These are phyloP conservation scores for Eriosoma lanigerum DNA, from an alignment of 1,140 invertebrate species.

Conservation along the genomic window DNA sequence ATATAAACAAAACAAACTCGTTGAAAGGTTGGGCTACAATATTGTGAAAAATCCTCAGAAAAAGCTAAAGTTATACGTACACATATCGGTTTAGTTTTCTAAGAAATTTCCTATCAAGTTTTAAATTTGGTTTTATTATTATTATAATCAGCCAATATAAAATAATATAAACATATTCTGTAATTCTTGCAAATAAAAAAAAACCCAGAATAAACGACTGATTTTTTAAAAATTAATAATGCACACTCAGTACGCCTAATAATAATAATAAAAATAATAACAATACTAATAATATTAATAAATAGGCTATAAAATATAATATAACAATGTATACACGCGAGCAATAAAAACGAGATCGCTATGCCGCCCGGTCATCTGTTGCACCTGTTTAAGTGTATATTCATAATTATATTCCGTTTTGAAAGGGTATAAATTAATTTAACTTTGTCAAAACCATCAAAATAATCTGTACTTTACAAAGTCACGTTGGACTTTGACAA, in stretches of 20 bases:
- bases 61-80: too few species aligned
- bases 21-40: too few species aligned
- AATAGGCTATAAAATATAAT: background rate
- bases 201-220: background rate
- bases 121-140: too few species aligned
- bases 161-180: too few species aligned
- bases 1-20: too few species aligned
- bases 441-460: conserved; percentile 7
- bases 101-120: too few species aligned
- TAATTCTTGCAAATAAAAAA: background rate
- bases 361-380: conserved; percentile 16
- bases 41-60: too few species aligned
- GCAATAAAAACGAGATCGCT: background rate
- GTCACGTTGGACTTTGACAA: background rate
- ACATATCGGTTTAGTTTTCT: too few species aligned
- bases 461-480: background rate
- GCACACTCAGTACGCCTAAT: background rate
- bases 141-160: too few species aligned
- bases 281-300: background rate
- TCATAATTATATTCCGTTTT: conserved; percentile 4
- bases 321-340: background rate
- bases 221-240: background rate
- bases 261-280: background rate
- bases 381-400: conserved; percentile 2
- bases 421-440: background rate